Evolutionary conservation across 2,888 invertebrate species (phyloP).

Genomic region (Tiphia femorata): DNA sequence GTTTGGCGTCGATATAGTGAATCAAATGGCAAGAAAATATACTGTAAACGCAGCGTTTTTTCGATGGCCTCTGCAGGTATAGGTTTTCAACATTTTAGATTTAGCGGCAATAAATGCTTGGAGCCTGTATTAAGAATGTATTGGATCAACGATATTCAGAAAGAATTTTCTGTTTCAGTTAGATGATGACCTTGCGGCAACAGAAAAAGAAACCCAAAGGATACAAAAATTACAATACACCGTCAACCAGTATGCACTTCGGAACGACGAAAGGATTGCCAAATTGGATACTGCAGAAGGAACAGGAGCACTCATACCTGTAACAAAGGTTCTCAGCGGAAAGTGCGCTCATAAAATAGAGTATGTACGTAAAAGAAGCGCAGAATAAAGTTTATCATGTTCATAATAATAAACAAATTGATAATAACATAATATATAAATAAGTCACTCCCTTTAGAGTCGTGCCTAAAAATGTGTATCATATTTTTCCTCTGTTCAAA

Average conservation of each 20-base stretch:
- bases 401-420: no score
- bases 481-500: background rate
- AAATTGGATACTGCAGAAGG: conserved; percentile 16
- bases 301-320: conserved; percentile 13
- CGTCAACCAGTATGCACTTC: conserved; percentile 8
- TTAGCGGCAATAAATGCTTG: conserved; percentile 19
- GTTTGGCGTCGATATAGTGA: conserved; percentile 6
- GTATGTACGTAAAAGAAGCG: conserved; percentile 8
- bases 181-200: no score
- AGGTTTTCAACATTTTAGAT: conserved; percentile 24
- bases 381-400: no score
- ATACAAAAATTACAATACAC: conserved; percentile 7
- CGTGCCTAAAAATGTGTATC: no score
- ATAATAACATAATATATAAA: background rate
- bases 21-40: conserved; percentile 13
- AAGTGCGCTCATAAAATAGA: conserved; percentile 7
- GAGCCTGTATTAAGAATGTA: conserved; percentile 14
- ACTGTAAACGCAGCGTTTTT: conserved; percentile 7
- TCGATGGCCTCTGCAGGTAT: conserved; percentile 17
- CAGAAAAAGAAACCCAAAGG: conserved; percentile 5
- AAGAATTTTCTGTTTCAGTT: conserved; percentile 17
- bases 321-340: conserved; percentile 8
- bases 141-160: conserved; percentile 13
- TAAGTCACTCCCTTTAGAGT: no score
- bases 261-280: conserved; percentile 15